Evolutionary conservation across 2,113 vertebrate species (phyloP).

Genomic region (Sminthopsis crassicaudata): DNA sequence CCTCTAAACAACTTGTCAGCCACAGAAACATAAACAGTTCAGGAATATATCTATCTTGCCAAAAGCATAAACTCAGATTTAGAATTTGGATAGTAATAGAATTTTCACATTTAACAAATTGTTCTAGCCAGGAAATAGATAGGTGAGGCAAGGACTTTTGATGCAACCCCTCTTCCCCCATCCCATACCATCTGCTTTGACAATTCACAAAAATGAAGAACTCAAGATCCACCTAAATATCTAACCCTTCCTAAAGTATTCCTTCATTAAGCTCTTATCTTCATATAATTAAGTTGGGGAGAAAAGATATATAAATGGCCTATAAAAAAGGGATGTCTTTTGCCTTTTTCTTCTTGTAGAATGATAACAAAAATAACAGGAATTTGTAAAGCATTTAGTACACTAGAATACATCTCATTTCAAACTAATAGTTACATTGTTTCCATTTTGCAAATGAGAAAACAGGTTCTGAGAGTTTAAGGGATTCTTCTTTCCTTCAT

Average conservation of each 20-base stretch:
- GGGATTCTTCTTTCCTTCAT: neutral
- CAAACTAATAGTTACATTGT: neutral
- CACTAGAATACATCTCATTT: neutral
- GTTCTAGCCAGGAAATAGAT: neutral
- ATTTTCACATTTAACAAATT: constrained; percentile 30
- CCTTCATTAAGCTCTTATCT: neutral
- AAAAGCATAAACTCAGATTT: constrained; percentile 21
- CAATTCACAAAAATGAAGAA: neutral
- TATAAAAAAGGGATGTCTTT: neutral
- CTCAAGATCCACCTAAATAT: neutral
- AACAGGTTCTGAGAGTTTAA: neutral
- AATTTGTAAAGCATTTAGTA: neutral
- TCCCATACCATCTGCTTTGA: neutral
- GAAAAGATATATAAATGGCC: neutral
- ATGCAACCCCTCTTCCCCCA: too few species aligned
- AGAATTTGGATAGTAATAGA: constrained; percentile 6
- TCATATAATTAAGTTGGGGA: neutral
- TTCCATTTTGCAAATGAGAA: neutral
- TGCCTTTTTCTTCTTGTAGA: neutral
- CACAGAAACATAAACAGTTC: neutral
- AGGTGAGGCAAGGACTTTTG: too few species aligned
- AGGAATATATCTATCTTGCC: constrained; percentile 23
- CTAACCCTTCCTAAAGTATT: neutral
- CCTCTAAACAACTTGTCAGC: constrained; percentile 42
- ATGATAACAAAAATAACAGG: neutral